phyloP scores from a whole-genome alignment of 2,113 vertebrate genomes.

The Cercopithecus mona region DNA sequence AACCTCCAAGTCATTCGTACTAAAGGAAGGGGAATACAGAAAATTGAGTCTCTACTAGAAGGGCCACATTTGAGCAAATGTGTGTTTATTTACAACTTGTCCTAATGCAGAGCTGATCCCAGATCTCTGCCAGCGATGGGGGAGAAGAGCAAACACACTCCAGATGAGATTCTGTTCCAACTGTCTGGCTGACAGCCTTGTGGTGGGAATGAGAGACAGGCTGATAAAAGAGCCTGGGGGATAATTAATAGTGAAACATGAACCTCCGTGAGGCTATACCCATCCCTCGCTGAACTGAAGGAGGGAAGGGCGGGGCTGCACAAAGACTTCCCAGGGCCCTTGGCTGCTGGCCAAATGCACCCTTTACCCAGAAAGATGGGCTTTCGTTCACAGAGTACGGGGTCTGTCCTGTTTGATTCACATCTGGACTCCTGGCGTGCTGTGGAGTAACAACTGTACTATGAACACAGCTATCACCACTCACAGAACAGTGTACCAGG shows the following conservation, averaged over 20 bases:
- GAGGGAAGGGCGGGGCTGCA: neutral
- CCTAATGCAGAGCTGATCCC: conserved; percentile 26
- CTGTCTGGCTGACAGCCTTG: conserved; percentile 43
- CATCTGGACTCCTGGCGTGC: neutral
- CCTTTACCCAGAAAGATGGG: neutral
- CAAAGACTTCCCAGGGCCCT: neutral
- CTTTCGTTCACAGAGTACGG: neutral
- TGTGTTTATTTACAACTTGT: conserved; percentile 64
- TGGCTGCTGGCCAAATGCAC: neutral
- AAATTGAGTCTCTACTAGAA: neutral
- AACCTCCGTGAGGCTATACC: neutral
- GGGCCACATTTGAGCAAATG: neutral
- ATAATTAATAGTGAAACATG: neutral
- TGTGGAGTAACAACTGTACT: neutral
- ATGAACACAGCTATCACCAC: neutral
- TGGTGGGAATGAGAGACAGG: conserved; percentile 54
- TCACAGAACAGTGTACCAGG: neutral
- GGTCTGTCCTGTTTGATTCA: neutral
- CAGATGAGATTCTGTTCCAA: conserved; percentile 48
- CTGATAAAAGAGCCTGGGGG: conserved; percentile 54
- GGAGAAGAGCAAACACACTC: conserved; percentile 45
- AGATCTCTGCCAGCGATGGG: conserved; percentile 49
- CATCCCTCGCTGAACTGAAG: neutral
- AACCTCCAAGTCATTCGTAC: too few relatives aligned
- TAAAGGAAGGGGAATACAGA: neutral